Evolutionary conservation across 2,888 invertebrate genomes (phyloP), one percentile per base, ranked within the genome.

Genomic region (Lathronympha strigana): DNA sequence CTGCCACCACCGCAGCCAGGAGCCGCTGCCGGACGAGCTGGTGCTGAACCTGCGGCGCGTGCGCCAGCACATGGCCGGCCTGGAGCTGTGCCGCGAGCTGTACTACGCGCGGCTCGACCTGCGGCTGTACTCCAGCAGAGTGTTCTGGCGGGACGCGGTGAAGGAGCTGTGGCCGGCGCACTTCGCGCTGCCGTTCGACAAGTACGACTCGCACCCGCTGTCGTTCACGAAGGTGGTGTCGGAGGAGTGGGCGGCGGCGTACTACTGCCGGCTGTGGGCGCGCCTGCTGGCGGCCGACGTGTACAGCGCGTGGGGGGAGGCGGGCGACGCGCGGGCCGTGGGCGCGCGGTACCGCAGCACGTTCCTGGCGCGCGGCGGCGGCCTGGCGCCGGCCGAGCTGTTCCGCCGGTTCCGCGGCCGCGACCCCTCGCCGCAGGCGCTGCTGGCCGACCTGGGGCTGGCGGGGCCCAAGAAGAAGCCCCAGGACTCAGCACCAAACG

Each of bases 401-500:
- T 99, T 99, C 87, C 93, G 98, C 64, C 93, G 95, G 78, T 99
- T 98, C 87, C 93, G 97, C 69, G 98, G 98, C 0, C 93, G 98
- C 55, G 98, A 99, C 88, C 98, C 98, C 0, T 96, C 96, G 1
- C 95, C 96, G 0, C 95, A 96, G 78, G 97, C 97, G 0, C 86
- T 98, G 40, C 85, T 98, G 0, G 94, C 93, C 72, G 93, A 93
- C 67, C 88, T 95, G 51, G 94, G 94, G 40, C 81, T 94, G 25
- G 4, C 6, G 25, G 68, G 19, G n/a, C 40, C 1, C 23, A 66
- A 77, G 31, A 31, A 31, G 5, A 72, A 51, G 4, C 36, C 6
- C 67, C 53, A 36, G 63, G 43, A 66, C 69, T 67, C n/a, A 51
- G 50, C 6, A 1, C 2, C 19, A 19, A 36, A n/a, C 19, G 53